Evolutionary conservation across 2,888 invertebrate species (phyloP).

Genomic region (Gortyna flavago): DNA sequence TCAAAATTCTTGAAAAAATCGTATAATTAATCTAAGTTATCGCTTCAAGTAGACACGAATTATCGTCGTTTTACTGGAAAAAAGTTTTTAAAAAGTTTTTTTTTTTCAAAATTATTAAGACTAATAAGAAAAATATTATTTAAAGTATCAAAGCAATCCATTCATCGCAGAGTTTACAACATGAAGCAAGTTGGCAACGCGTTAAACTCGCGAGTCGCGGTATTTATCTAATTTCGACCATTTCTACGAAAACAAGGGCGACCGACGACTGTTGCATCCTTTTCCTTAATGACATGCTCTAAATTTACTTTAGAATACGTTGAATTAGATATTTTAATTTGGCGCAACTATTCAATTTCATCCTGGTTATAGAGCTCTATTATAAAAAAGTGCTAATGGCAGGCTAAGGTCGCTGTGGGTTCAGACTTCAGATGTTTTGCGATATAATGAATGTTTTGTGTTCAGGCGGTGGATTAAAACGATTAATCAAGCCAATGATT

Average conservation of each 20-base stretch:
- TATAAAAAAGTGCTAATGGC: slow-evolving; percentile 24
- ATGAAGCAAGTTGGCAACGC: not conserved
- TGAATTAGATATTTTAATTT: not conserved
- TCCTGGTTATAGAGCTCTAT: slow-evolving; percentile 12
- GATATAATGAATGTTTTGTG: slow-evolving; percentile 63
- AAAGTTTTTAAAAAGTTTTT: no score
- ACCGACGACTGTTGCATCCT: not conserved
- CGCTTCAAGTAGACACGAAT: no score
- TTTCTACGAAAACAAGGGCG: not conserved
- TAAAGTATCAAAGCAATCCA: not conserved
- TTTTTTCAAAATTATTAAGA: no score
- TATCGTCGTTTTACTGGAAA: no score
- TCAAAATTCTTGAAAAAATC: no score
- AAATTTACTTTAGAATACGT: not conserved
- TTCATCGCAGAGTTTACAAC: no score
- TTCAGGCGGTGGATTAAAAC: slow-evolving; percentile 57
- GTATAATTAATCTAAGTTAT: no score
- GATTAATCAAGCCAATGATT: slow-evolving; percentile 69
- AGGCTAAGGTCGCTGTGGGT: slow-evolving; percentile 28
- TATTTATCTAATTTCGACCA: not conserved
- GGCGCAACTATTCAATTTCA: not conserved
- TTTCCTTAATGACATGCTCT: no score
- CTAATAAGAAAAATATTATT: no score
- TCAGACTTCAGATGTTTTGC: slow-evolving; percentile 44
- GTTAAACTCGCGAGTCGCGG: not conserved